These are phyloP conservation scores for Drosophila borborema DNA, from an alignment of 2,888 invertebrate species.

Conservation along the genomic window DNA sequence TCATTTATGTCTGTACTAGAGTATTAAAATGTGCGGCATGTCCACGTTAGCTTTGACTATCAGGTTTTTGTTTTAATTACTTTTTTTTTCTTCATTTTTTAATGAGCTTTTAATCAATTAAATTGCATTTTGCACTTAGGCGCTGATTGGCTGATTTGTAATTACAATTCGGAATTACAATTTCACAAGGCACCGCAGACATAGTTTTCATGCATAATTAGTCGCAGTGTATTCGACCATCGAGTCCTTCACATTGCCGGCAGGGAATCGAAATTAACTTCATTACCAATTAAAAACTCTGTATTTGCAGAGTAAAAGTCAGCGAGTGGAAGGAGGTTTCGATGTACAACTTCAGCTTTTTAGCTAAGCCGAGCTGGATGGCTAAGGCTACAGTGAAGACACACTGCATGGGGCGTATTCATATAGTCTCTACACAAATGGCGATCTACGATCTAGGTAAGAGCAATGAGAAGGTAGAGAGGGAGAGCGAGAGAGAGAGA, in stretches of 20 bases:
- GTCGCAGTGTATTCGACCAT: conserved; percentile 30
- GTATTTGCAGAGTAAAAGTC: not conserved
- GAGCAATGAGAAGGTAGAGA: not conserved
- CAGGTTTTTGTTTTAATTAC: conserved; percentile 2
- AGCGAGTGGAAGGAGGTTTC: not conserved
- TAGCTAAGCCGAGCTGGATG: not conserved
- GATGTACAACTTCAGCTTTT: not conserved
- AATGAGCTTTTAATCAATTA: conserved; percentile 18
- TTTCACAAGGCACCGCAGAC: conserved; percentile 54
- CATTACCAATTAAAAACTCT: conserved; percentile 29
- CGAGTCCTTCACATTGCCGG: conserved; percentile 59
- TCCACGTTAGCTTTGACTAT: not conserved
- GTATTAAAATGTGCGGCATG: not conserved
- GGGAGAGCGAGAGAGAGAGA: not conserved
- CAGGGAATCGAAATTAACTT: conserved; percentile 6
- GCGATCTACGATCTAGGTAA: no score
- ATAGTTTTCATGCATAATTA: conserved; percentile 72
- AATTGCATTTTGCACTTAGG: conserved; percentile 38
- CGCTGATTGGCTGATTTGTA: conserved; percentile 10
- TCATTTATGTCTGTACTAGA: not conserved
- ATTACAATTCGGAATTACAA: conserved; percentile 25
- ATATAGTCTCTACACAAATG: no score
- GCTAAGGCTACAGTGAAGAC: not conserved
- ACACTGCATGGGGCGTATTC: not conserved
- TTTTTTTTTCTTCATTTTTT: conserved; percentile 4